Conservation (phyloP, 2,888 invertebrate genomes). For the Drosophila leonis region DNA sequence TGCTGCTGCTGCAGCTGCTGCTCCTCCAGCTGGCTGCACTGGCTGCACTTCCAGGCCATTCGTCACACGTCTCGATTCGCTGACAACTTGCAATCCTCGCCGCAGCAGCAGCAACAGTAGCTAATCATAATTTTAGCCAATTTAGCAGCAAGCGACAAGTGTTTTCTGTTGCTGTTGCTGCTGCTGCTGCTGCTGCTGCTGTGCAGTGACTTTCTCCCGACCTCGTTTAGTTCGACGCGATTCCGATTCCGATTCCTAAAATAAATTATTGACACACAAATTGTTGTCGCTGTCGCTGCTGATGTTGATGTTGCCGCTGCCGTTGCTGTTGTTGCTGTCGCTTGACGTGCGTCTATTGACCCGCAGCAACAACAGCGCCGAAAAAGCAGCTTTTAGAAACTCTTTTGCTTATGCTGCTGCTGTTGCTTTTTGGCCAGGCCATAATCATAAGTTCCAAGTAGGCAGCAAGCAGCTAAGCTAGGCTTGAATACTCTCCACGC, state of each 20-base stretch:
- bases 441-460: constrained; percentile 58
- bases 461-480: constrained; percentile 43
- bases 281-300: constrained; percentile 43
- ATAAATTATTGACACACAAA: constrained; percentile 74
- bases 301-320: neutral
- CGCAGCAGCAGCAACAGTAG: constrained; percentile 42
- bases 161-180: constrained; percentile 31
- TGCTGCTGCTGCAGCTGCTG: constrained; percentile 21
- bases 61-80: constrained; percentile 76
- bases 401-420: constrained; percentile 25
- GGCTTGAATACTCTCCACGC: constrained; percentile 28
- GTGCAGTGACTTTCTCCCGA: constrained; percentile 74
- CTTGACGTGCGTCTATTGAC: constrained; percentile 68
- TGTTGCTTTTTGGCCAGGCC: constrained; percentile 43
- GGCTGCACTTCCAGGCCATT: constrained; percentile 75
- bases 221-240: constrained; percentile 74
- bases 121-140: constrained; percentile 73
- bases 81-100: constrained; percentile 68
- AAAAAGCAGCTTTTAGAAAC: constrained; percentile 68
- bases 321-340: constrained; percentile 19
- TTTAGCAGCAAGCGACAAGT: constrained; percentile 73
- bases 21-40: constrained; percentile 56
- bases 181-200: constrained; percentile 28
- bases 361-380: constrained; percentile 38
- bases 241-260: constrained; percentile 72